A percentile compares a stretch with the other conserved stretches of the same genome.
phyloP scores from a whole-genome alignment of 2,113 vertebrate species.

The Sisor rabdophorus region DNA sequence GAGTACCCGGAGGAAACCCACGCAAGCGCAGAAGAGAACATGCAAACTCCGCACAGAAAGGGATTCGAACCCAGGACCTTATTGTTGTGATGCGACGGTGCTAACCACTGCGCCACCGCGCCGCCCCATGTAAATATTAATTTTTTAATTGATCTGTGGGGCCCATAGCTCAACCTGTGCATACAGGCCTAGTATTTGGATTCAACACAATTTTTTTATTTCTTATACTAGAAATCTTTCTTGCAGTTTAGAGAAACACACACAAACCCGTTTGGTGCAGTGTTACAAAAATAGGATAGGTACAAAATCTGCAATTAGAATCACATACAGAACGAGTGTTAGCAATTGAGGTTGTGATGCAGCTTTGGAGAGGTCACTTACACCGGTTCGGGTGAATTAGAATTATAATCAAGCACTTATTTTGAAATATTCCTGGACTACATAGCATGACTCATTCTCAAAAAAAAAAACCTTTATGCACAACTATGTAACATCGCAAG shows the following conservation, averaged over 20 bases:
- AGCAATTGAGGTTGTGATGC: neutral
- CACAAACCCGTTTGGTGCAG: neutral
- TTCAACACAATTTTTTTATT: neutral
- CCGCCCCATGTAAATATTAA: too few species aligned
- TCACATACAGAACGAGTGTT: constrained; percentile 4
- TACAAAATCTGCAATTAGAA: neutral
- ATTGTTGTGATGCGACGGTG: too few species aligned
- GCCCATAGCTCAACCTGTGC: too few species aligned
- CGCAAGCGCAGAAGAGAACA: too few species aligned
- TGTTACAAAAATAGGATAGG: neutral
- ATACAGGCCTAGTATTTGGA: neutral
- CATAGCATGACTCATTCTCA: neutral
- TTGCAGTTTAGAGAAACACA: neutral
- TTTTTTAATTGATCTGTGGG: too few species aligned
- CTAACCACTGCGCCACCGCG: too few species aligned
- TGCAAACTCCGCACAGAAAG: too few species aligned
- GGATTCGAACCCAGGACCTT: too few species aligned
- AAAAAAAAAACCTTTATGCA: neutral
- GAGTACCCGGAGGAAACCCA: too few species aligned
- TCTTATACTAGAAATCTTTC: neutral
- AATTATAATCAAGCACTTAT: constrained; percentile 16
- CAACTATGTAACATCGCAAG: neutral
- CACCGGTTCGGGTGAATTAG: neutral
- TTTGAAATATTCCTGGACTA: neutral
- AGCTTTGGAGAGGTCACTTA: neutral